Percentiles rank a stretch among this genome's conserved stretches.
These are phyloP conservation scores for Tretioscincus oriximinensis DNA, from an alignment of 2,113 vertebrate species.

Conservation along the genomic window DNA sequence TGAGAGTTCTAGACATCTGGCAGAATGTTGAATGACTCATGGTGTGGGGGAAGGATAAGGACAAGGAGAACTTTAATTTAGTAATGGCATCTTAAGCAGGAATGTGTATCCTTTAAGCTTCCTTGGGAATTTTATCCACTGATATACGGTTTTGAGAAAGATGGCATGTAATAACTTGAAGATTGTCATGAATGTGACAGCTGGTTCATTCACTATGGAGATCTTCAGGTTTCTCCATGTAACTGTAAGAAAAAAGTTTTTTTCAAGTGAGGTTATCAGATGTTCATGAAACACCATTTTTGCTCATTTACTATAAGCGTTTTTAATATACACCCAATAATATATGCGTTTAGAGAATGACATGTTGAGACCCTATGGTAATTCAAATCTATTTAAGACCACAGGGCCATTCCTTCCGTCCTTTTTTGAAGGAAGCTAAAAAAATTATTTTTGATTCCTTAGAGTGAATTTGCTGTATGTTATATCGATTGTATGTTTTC, in stretches of 20 bases:
- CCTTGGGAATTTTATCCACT: background rate
- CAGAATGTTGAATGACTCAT: constrained; percentile 57
- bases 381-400: too few species aligned
- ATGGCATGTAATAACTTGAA: background rate
- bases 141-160: background rate
- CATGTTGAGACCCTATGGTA: too few species aligned
- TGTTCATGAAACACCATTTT: too few species aligned
- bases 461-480: too few species aligned
- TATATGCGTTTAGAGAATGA: too few species aligned
- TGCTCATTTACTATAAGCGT: background rate
- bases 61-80: constrained; percentile 3
- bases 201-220: background rate
- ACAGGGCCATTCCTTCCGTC: too few species aligned
- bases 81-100: background rate
- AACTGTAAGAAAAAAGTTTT: background rate
- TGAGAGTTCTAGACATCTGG: constrained; percentile 22
- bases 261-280: background rate
- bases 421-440: too few species aligned
- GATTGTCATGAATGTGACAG: background rate
- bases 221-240: background rate
- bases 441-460: too few species aligned
- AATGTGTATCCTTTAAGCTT: background rate
- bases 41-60: constrained; percentile 49
- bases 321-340: background rate
- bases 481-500: too few species aligned